A percentile compares a stretch with the other conserved stretches of the same genome.
Evolutionary conservation across 2,888 invertebrate species (phyloP).

Genomic region (Erebia palarica): DNA sequence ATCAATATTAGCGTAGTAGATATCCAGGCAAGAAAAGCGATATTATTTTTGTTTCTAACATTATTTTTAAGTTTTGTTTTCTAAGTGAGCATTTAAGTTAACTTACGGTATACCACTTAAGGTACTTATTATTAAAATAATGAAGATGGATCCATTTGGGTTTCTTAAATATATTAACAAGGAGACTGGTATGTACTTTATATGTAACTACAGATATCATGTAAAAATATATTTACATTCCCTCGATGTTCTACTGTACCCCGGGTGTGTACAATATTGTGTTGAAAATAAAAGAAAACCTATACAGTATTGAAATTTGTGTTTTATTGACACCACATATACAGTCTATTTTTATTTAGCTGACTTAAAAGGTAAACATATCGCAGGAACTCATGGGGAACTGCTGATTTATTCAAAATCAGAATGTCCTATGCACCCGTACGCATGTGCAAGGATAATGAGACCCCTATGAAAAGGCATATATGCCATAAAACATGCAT

Average conservation of each 20-base stretch:
- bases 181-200: constrained; percentile 80
- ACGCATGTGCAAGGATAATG: too few species aligned
- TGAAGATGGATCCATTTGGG: constrained; percentile 59
- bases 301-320: constrained; percentile 76
- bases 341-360: not conserved
- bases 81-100: constrained; percentile 78
- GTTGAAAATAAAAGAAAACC: constrained; percentile 70
- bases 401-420: too few species aligned
- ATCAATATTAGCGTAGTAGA: not conserved
- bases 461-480: too few species aligned
- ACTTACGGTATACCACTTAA: constrained; percentile 56
- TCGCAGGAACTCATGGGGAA: not conserved
- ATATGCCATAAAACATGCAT: too few species aligned
- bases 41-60: constrained; percentile 51
- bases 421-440: too few species aligned
- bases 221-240: constrained; percentile 74
- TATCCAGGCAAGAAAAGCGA: constrained; percentile 51
- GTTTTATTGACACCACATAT: constrained; percentile 54
- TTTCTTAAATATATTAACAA: constrained; percentile 65
- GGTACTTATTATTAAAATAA: constrained; percentile 60
- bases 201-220: constrained; percentile 57
- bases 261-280: constrained; percentile 57
- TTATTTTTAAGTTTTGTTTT: constrained; percentile 51
- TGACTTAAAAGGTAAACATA: not conserved
- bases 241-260: constrained; percentile 60